phyloP scores from a whole-genome alignment of 2,113 vertebrate species.

The Tricholaema leucomelas region DNA sequence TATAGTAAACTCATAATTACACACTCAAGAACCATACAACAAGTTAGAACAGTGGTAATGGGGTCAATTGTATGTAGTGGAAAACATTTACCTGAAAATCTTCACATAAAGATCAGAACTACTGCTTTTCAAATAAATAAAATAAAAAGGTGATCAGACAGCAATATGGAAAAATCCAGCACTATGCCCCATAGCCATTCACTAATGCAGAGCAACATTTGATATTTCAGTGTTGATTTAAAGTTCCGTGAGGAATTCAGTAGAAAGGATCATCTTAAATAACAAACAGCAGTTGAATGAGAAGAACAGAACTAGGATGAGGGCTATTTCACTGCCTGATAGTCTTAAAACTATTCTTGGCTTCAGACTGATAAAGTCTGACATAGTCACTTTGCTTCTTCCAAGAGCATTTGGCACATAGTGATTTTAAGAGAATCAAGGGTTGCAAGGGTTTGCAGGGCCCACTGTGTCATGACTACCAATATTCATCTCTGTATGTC shows the following conservation, averaged over 20 bases:
- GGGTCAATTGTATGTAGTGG: neutral
- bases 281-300: neutral
- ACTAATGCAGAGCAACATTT: neutral
- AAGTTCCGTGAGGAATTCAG: neutral
- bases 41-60: neutral
- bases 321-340: neutral
- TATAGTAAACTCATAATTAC: neutral
- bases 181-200: neutral
- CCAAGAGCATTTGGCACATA: neutral
- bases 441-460: neutral
- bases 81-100: slow-evolving; percentile 1
- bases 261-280: neutral
- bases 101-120: neutral
- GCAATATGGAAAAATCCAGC: neutral
- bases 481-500: neutral
- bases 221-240: neutral
- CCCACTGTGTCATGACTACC: neutral
- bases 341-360: neutral
- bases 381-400: neutral
- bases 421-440: neutral
- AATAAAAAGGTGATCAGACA: neutral
- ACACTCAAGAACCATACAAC: neutral
- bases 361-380: neutral
- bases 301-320: neutral
- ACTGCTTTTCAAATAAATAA: slow-evolving; percentile 8